These are phyloP conservation scores for Acrossocheilus wenchowensis DNA, from an alignment of 2,797 vertebrate genomes.

Conservation along the genomic window DNA sequence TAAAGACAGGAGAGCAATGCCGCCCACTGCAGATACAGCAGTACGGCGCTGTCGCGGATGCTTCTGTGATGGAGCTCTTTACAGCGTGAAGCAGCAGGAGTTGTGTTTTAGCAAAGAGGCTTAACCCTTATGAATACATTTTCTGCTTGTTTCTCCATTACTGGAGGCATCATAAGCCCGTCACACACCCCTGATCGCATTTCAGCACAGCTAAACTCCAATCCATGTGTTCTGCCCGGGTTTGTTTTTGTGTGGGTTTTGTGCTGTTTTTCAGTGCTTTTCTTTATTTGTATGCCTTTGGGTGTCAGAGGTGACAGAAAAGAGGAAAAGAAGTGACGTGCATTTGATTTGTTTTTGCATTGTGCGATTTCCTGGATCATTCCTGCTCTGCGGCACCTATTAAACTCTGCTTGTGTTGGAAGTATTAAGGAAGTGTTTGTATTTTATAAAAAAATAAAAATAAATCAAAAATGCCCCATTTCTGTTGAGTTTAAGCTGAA, in stretches of 20 bases:
- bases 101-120: constrained; percentile 44
- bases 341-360: constrained; percentile 37
- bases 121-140: constrained; percentile 54
- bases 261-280: constrained; percentile 12
- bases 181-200: constrained; percentile 37
- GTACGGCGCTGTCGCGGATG: neutral
- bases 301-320: constrained; percentile 24
- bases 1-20: constrained; percentile 27
- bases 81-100: constrained; percentile 16
- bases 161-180: constrained; percentile 39
- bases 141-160: constrained; percentile 46
- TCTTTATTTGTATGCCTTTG: constrained; percentile 9
- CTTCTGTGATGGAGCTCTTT: constrained; percentile 30
- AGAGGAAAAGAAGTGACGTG: neutral
- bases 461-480: neutral
- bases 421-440: neutral
- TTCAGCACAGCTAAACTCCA: constrained; percentile 30
- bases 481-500: neutral
- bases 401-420: neutral
- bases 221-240: constrained; percentile 22
- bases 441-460: too few species aligned
- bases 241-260: constrained; percentile 24
- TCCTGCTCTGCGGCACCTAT: neutral
- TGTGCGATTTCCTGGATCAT: neutral
- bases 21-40: constrained; percentile 21